Percentiles rank a stretch among this genome's conserved stretches.
Conservation (phyloP, 2,888 invertebrate genomes). For the Nomada fabriciana region DNA sequence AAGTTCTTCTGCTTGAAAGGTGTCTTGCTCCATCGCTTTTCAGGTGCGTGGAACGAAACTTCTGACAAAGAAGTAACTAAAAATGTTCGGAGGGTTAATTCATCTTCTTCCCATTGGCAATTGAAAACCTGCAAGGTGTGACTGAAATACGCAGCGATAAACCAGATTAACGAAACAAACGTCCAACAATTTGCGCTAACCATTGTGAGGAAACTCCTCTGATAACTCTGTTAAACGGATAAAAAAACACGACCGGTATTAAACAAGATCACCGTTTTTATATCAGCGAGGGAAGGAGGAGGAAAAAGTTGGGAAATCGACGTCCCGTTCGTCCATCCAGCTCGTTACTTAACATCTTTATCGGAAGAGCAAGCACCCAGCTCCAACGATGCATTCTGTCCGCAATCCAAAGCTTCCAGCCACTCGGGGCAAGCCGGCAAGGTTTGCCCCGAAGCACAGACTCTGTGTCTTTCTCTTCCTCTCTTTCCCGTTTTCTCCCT, state of each 20-base stretch:
- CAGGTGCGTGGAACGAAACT: too few species aligned
- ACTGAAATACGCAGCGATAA: too few species aligned
- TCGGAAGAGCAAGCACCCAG: constrained; percentile 7
- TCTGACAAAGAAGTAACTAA: too few species aligned
- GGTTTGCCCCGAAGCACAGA: constrained; percentile 11
- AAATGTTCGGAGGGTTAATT: too few species aligned
- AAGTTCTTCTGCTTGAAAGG: too few species aligned
- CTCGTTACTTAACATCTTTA: constrained; percentile 43
- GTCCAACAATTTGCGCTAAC: too few species aligned
- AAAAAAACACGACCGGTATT: background rate
- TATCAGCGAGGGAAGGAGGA: background rate
- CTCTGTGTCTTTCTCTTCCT: background rate
- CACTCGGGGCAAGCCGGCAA: constrained; percentile 3
- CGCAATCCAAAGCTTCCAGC: constrained; percentile 18
- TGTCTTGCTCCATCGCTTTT: too few species aligned
- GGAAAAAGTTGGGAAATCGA: constrained; percentile 6
- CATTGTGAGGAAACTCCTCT: too few species aligned
- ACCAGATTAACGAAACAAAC: too few species aligned
- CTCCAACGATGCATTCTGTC: constrained; percentile 10
- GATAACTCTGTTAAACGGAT: too few species aligned
- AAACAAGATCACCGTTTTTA: background rate
- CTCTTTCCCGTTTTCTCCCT: background rate
- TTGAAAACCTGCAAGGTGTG: too few species aligned
- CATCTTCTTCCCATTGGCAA: too few species aligned
- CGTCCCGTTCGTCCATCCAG: constrained; percentile 12